phyloP scores from a whole-genome alignment of 2,113 vertebrate species.

The Procavia capensis region DNA sequence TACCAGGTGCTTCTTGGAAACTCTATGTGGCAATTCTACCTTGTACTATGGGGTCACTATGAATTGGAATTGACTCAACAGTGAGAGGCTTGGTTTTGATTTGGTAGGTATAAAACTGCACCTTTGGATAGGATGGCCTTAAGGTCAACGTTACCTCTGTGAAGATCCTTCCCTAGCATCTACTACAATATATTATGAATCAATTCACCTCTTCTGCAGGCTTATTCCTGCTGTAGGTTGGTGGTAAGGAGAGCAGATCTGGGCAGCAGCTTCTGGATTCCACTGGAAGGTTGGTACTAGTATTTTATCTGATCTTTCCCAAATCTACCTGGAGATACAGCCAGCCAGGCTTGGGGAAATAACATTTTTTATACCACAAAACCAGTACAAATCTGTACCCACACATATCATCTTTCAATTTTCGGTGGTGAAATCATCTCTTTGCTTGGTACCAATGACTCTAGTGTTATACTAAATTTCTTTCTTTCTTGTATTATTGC shows the following conservation, averaged over 20 bases:
- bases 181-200: too few species aligned
- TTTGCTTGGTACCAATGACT: not conserved
- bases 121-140: too few species aligned
- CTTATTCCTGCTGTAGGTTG: not conserved
- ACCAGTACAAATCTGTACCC: fast-evolving
- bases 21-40: too few species aligned
- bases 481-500: not conserved
- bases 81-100: too few species aligned
- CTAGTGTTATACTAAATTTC: not conserved
- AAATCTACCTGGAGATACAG: not conserved
- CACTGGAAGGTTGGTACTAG: not conserved
- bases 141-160: not conserved
- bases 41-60: too few species aligned
- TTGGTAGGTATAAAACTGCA: too few species aligned
- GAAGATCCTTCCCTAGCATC: not conserved
- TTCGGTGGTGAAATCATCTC: not conserved
- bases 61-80: too few species aligned
- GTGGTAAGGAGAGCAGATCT: not conserved
- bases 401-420: not conserved
- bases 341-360: not conserved
- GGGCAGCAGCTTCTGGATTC: not conserved
- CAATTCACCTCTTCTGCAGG: not conserved
- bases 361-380: not conserved
- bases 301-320: not conserved
- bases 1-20: too few species aligned